Base-by-base conservation (phyloP, 2,888 invertebrate species). In the Calameuta idolon region DNA sequence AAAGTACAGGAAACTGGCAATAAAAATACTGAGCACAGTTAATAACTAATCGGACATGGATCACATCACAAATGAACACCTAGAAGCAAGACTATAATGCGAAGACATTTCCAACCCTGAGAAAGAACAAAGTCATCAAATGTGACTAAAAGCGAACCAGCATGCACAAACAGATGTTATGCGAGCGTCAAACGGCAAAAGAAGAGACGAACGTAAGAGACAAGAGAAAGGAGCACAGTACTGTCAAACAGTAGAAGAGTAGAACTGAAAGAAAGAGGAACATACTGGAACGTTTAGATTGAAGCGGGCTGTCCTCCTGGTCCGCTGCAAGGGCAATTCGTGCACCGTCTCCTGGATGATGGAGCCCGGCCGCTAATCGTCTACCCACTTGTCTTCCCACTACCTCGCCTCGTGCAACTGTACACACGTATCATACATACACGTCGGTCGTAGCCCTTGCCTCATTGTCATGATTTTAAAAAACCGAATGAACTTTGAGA, bases 281-380 rank as follows among this genome's bases (percentile, higher is more conserved):
- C 96, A 92, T 96, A 96, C 96, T 96, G 92, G 96, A 95, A 94
- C 96, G 93, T 92, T 96, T 96, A 89, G 95, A 95, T 92, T 96
- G 96, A 88, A 97, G 95, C 89, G 96, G 96, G 91, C 96, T 96
- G 92, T 96, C 95, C 94, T 97, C 97, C 89, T 96, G 95, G 91
- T 96, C 95, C 85, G 93, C 93, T 83, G 93, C 93, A 90, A 93
- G 91, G 83, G 91, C 90, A 87, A 91, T 91, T 84, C 91, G 91
- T 85, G 91, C 93, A 88, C 92, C 93, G 87, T 93, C 93, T 89
- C 93, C 92, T 88, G 92, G 86, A 91, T 92, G 93, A 90, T 91
- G 92, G 83, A 92, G 91, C 87, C 92, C 92, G 84, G 92, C 92
- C 83, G 93, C 93, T 89, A 93, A 92, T 85, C 93, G 92, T 90